Conservation (phyloP, 2,888 invertebrate species). For the Thymelicus sylvestris region DNA sequence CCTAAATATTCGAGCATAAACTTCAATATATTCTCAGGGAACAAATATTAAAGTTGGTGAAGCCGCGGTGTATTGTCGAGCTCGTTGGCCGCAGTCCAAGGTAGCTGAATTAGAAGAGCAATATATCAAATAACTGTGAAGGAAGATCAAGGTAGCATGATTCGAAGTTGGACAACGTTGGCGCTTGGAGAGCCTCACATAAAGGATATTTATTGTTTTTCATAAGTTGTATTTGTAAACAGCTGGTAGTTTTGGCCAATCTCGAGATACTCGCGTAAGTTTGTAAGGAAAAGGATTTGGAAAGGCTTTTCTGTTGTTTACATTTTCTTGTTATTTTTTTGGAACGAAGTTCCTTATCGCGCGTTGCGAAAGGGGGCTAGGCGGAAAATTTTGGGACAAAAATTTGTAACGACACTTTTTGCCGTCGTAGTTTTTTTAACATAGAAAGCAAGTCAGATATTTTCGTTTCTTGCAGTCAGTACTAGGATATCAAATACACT, state of each 20-base stretch:
- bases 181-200: slow-evolving; percentile 28
- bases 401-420: too few species aligned
- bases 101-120: slow-evolving; percentile 50
- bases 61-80: slow-evolving; percentile 45
- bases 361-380: too few species aligned
- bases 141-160: slow-evolving; percentile 45
- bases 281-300: neutral
- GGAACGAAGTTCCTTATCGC: too few species aligned
- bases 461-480: too few species aligned
- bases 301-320: neutral
- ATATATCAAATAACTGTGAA: slow-evolving; percentile 48
- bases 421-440: too few species aligned
- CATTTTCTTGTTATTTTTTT: neutral
- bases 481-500: too few species aligned
- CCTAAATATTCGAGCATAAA: slow-evolving; percentile 50
- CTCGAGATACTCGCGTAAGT: neutral
- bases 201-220: slow-evolving; percentile 34
- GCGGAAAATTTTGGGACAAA: too few species aligned
- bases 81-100: slow-evolving; percentile 49
- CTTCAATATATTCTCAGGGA: slow-evolving; percentile 59
- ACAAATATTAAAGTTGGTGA: slow-evolving; percentile 65
- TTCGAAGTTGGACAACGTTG: slow-evolving; percentile 40
- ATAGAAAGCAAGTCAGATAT: too few species aligned
- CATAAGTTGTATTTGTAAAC: slow-evolving; percentile 24
- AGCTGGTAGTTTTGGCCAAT: slow-evolving; percentile 20